A percentile compares a stretch with the other conserved stretches of the same genome.
phyloP scores from a whole-genome alignment of 2,888 invertebrate genomes.

The Resseliella maxima region DNA sequence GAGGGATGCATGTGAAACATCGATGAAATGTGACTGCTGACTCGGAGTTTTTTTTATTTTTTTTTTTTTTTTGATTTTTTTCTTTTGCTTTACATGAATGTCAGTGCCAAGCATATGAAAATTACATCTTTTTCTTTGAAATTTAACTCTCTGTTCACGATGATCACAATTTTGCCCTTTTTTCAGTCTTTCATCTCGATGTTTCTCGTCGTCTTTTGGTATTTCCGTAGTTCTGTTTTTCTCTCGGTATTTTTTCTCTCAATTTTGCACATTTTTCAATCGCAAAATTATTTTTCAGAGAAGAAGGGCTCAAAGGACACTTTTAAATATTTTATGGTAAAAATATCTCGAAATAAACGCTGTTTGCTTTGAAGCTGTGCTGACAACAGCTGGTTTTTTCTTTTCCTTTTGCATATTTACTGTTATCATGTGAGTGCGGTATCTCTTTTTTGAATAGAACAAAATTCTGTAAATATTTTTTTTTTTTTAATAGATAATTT shows the following conservation, averaged over 20 bases:
- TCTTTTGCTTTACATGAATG: not conserved
- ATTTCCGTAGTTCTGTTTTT: not conserved
- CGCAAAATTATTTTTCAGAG: not conserved
- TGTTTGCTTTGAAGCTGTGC: not conserved
- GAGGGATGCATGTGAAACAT: not conserved
- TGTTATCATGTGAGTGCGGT: not conserved
- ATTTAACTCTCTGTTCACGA: not conserved
- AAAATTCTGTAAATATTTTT: not conserved
- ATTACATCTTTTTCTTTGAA: not conserved
- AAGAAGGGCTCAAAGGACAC: not conserved
- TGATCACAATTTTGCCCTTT: not conserved
- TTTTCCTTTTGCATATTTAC: no score
- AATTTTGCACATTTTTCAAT: not conserved
- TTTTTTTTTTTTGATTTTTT: no score
- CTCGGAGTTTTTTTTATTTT: no score
- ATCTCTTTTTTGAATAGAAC: not conserved
- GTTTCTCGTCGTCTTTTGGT: not conserved
- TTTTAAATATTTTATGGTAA: not conserved
- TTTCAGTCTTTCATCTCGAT: not conserved
- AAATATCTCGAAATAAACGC: not conserved
- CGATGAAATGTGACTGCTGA: conserved; percentile 13
- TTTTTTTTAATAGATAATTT: not conserved
- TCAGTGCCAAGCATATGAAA: conserved; percentile 7
- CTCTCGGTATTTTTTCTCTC: not conserved
- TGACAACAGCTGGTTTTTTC: no score